Evolutionary conservation across 2,113 vertebrate species (phyloP).

Genomic region (Felis catus): DNA sequence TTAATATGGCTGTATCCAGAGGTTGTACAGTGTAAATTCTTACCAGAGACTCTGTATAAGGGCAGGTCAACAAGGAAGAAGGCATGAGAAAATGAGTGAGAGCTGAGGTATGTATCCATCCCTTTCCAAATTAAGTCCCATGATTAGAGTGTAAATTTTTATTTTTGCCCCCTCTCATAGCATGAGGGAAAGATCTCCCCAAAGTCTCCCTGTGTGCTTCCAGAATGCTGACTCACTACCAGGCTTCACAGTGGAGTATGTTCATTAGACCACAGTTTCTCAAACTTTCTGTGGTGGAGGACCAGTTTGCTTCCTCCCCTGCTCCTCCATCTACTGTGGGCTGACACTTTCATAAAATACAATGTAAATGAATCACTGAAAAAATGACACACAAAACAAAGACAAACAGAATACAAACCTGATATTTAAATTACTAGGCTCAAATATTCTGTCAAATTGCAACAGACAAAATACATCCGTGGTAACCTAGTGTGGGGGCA

Average conservation of each 20-base stretch:
- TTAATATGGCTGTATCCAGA: conserved; percentile 30
- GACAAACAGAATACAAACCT: not conserved
- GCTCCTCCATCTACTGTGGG: not conserved
- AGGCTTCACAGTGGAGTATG: not conserved
- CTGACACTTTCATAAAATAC: not conserved
- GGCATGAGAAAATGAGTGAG: not conserved
- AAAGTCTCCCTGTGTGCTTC: not conserved
- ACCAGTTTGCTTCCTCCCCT: not conserved
- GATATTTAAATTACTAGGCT: not conserved
- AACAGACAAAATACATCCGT: too few relatives aligned
- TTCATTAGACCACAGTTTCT: not conserved
- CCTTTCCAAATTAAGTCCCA: not conserved
- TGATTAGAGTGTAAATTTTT: not conserved
- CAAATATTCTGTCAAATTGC: not conserved
- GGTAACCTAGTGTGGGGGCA: too few relatives aligned
- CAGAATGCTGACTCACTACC: not conserved
- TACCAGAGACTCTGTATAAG: not conserved
- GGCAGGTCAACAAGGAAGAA: not conserved
- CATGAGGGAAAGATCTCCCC: not conserved
- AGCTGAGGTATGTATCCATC: not conserved
- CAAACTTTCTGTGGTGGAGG: not conserved
- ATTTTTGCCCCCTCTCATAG: not conserved
- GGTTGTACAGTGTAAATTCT: conserved; percentile 16
- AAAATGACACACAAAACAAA: not conserved
- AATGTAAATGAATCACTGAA: not conserved